Evolutionary conservation across 2,113 vertebrate genomes (phyloP).

Genomic region (Ochotona curzoniae): DNA sequence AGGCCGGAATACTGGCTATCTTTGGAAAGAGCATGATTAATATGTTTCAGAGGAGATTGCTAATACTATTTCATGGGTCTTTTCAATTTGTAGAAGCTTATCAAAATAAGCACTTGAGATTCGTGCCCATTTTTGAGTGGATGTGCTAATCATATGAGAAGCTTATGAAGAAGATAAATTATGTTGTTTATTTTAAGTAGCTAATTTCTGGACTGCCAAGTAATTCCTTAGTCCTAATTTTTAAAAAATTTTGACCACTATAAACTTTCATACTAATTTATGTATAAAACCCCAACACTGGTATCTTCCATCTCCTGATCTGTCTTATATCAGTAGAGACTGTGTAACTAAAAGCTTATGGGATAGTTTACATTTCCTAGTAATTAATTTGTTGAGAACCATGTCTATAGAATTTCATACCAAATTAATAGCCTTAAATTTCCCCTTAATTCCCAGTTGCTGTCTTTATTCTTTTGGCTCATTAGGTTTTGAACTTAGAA

Average conservation of each 20-base stretch:
- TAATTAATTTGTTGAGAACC: neutral
- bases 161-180: neutral
- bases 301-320: neutral
- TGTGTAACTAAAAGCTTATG: neutral
- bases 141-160: neutral
- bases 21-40: neutral
- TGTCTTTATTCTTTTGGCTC: neutral
- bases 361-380: neutral
- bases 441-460: neutral
- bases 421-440: neutral
- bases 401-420: neutral
- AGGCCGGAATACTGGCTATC: neutral
- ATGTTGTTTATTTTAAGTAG: neutral
- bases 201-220: neutral
- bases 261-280: neutral
- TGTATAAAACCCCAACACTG: neutral
- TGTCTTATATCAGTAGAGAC: neutral
- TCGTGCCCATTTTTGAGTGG: neutral
- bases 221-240: neutral
- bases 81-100: neutral
- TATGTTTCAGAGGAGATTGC: neutral
- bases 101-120: neutral
- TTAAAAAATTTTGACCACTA: slow-evolving; percentile 19
- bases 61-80: neutral
- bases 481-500: neutral